Conservation (phyloP, 2,888 invertebrate species). For the Philaethria dido region DNA sequence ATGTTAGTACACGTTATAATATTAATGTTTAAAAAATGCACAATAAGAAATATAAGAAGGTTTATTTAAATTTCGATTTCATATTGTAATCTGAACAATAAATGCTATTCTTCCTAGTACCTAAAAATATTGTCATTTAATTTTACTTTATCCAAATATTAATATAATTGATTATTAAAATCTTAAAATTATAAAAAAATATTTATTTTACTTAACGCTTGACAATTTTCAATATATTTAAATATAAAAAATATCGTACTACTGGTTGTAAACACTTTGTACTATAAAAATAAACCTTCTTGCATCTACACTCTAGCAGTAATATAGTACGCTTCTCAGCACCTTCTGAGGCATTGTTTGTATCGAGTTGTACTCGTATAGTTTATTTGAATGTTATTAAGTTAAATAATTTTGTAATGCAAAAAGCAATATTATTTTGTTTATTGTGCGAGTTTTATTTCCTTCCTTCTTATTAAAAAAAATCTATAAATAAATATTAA, state of each 20-base stretch:
- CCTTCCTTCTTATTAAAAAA: background rate
- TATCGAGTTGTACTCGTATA: constrained; percentile 47
- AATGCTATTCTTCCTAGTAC: too few relatives aligned
- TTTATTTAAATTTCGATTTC: constrained; percentile 1
- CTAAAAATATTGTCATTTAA: too few relatives aligned
- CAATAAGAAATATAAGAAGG: constrained; percentile 9
- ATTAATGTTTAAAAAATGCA: constrained; percentile 2
- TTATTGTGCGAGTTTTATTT: constrained; percentile 60
- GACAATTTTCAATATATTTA: background rate
- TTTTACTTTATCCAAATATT: too few relatives aligned
- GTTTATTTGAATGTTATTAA: constrained; percentile 55
- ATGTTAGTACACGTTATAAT: background rate
- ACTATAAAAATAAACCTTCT: constrained; percentile 15
- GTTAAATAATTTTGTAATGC: constrained; percentile 66
- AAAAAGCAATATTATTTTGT: constrained; percentile 76
- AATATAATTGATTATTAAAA: too few relatives aligned
- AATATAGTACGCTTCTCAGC: constrained; percentile 29
- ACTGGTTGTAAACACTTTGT: background rate
- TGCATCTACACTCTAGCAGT: constrained; percentile 6
- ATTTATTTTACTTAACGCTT: too few relatives aligned
- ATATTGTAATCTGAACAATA: too few relatives aligned
- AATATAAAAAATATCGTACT: background rate
- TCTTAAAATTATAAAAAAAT: background rate
- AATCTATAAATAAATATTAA: too few relatives aligned
- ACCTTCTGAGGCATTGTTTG: constrained; percentile 43